Base-by-base conservation (phyloP, 2,888 invertebrate species). In the Lepeophtheirus nordmannii region DNA sequence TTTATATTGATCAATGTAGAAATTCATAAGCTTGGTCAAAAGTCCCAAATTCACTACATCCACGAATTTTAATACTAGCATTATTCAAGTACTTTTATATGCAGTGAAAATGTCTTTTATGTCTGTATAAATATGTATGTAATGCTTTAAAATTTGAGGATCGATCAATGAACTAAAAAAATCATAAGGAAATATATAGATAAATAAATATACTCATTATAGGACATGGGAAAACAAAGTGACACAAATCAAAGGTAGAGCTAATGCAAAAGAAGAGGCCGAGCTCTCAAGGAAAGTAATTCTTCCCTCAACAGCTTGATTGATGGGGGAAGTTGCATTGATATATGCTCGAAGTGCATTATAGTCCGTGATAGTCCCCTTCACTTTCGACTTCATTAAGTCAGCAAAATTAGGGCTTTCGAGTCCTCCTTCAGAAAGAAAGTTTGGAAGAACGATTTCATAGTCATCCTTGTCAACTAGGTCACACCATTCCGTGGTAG, bases 391-490 rank as follows among this genome's bases (percentile, higher is more conserved):
- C 53, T 46, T 46, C 53, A 46, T 46, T 17, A 46, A 17, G 17
- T 46, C 53, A 8, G 56, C 23, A 53, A 63, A 53, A 22, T 63
- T 63, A 37, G 38, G 22, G 30, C 20, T 63, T 23, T 53, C 46
- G 56, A 22, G n/a, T 17, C 38, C 22, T 56, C 38, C 23, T 10
- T 53, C 22, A 1, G 63, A 22, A 41, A 63, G n/a, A 53, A 63
- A 63, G 53, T 53, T 63, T 17, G 63, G 63, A n/a, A 63, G 20
- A 20, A 53, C 56, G 20, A 63, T 53, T 20, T 23, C 9, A 37
- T 63, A 63, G 23, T 20, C 22, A 12, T 9, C 22, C 20, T 63
- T 53, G 53, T 63, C 56, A 20, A 30, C 23, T 37, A 63, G 41
- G 53, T 63, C 46, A 53, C 63, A 63, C 63, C 63, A 63, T 1